Evolutionary conservation across 2,113 vertebrate species (phyloP), one percentile per base, ranked within the genome.

Genomic region (Corynorhinus townsendii): DNA sequence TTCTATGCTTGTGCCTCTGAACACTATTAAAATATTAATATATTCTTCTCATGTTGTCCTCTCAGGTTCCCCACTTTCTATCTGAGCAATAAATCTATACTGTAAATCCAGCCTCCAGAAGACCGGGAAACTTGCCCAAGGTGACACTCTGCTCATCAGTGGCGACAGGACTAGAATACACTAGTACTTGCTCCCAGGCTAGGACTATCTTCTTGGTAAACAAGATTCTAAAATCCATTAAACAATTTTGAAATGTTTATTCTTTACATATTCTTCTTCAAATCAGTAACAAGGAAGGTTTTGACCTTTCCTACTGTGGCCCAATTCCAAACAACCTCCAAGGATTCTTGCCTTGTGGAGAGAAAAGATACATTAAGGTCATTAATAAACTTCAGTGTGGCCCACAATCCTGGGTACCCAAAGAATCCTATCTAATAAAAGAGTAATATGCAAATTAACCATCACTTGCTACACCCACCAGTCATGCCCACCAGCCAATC

Each of bases 1-100:
- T 95, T 62, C 59, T 45, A 40, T 52, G 62, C 38, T 30, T 62
- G 64, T 86, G 56, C 24, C 89, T 94, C 94, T 88, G 95, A 95
- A 95, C 79, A 52, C 69, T 95, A 92, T 95, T 97, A 96, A 97
- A 96, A 95, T 95, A 95, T 96, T 95, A 96, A 97, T 95, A 80
- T 75, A 89, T 89, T 95, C 86, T 91, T 95, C 75, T 95, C 56
- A 83, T 85, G 84, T 93, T 86, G 49, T 92, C 73, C 93, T 96
- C 95, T 96, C 52, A 93, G 80, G 79, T 80, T 96, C 77, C 88
- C 87, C 90, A 92, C 81, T 93, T 86, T 91, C 95, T 89, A 52
- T 94, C 69, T 68, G 73, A 93, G 77, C 47, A 88, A 82, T 90
- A 92, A 96, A 90, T 95, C 90, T 86, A 83, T 72, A 90, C 52